Evolutionary conservation across 1,140 invertebrate species (phyloP), one percentile per base, ranked within the genome.

Genomic region (Saccostrea cuccullata): DNA sequence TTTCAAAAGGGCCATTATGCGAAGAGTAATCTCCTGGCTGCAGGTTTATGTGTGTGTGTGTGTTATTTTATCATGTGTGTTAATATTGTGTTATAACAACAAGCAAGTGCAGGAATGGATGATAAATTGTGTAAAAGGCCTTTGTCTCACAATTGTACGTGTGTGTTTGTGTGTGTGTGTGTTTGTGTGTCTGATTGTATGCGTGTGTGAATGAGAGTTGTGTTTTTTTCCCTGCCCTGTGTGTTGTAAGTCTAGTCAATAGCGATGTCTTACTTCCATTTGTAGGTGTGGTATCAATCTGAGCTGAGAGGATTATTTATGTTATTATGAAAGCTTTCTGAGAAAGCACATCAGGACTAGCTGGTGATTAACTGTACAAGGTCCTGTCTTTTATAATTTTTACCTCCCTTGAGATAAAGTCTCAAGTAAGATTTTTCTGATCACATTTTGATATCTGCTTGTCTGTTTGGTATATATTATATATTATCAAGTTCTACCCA

Each of bases 211-310:
- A 17, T 36, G 2, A 15, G 67, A 36, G 58, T 64, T 64, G 15
- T 64, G 47, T 47, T 67, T 77, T 77, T 77, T 3, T 30, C 70
- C 70, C 70, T 77, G 30, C 70, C 70, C 60, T 77, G 13, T 77
- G 26, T 77, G 70, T 77, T 30, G 70, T 36, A 77, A 77, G 70
- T 77, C 70, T 77, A 77, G 70, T 77, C 70, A 77, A 77, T 77
- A 30, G 26, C 26, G 30, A 26, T 77, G 70, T 77, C 26, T 77
- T 77, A 77, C 70, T 77, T 77, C 70, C 70, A 77, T 40, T 15
- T 36, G 15, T 77, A 30, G 70, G 30, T 77, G 70, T 36, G 30
- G 26, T 30, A 36, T 30, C 23, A 36, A 30, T 77, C 26, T 15
- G 17, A n/a, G 58, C 3, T 36, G 23, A 77, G 23, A 17, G 23